Conservation (phyloP, 2,113 vertebrate species). For the Apaloderma vittatum region DNA sequence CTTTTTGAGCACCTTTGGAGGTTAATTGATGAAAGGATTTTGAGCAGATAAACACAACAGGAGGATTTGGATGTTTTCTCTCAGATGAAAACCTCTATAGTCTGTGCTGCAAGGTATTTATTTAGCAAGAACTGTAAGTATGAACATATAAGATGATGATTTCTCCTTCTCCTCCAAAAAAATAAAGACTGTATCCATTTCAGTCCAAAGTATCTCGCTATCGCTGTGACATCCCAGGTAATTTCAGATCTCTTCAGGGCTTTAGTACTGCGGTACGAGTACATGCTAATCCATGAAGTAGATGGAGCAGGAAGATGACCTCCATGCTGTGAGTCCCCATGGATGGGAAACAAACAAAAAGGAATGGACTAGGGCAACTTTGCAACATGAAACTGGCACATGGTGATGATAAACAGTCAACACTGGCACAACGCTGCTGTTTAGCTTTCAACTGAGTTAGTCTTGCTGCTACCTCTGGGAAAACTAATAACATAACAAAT, state of each 20-base stretch:
- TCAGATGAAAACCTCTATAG: neutral
- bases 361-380: conserved; percentile 28
- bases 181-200: neutral
- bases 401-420: conserved; percentile 69
- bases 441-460: conserved; percentile 56
- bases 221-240: neutral
- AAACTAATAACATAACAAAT: conserved; percentile 82
- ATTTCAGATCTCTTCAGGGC: conserved; percentile 8
- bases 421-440: conserved; percentile 49
- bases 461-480: conserved; percentile 73
- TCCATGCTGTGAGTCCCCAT: neutral
- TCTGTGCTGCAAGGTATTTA: conserved; percentile 18
- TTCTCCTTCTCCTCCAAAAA: neutral
- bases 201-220: neutral
- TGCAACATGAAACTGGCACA: conserved; percentile 59
- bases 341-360: conserved; percentile 9
- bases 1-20: conserved; percentile 50
- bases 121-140: neutral
- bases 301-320: conserved; percentile 39
- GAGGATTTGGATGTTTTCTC: conserved; percentile 36
- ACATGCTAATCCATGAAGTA: conserved; percentile 12
- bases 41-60: conserved; percentile 52
- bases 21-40: conserved; percentile 62
- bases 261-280: neutral
- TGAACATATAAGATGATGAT: neutral